Evolutionary conservation across 2,888 invertebrate genomes (phyloP).

Genomic region (Agrochola lota): DNA sequence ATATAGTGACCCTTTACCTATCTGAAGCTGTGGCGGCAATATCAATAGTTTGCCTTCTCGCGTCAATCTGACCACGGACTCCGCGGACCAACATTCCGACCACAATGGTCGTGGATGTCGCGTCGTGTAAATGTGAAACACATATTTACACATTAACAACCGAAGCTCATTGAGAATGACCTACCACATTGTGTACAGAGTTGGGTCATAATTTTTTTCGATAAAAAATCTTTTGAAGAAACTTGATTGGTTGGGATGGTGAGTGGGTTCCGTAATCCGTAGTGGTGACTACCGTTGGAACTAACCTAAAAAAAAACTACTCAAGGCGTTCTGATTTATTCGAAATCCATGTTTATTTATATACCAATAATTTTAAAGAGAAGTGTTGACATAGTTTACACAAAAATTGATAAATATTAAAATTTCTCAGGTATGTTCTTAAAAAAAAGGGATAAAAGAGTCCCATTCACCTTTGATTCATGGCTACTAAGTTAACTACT

Average conservation of each 20-base stretch:
- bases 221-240: conserved; percentile 53
- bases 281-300: background rate
- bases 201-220: conserved; percentile 74
- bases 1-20: background rate
- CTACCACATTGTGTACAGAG: conserved; percentile 82
- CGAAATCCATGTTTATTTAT: too few relatives aligned
- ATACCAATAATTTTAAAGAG: too few relatives aligned
- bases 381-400: background rate
- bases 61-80: conserved; percentile 10
- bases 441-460: background rate
- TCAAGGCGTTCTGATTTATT: background rate
- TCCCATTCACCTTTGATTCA: background rate
- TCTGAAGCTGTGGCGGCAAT: conserved; percentile 23
- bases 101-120: conserved; percentile 62
- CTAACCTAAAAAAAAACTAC: background rate
- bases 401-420: background rate
- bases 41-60: conserved; percentile 23
- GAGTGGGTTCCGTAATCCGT: conserved; percentile 62
- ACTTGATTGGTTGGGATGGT: conserved; percentile 30
- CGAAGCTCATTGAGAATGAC: conserved; percentile 80
- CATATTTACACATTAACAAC: conserved; percentile 83
- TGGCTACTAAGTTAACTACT: background rate
- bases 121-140: conserved; percentile 79
- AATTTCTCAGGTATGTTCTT: background rate
- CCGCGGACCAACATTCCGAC: conserved; percentile 57